Evolutionary conservation across 2,797 vertebrate species (phyloP).

Genomic region (Buceros bicornis): DNA sequence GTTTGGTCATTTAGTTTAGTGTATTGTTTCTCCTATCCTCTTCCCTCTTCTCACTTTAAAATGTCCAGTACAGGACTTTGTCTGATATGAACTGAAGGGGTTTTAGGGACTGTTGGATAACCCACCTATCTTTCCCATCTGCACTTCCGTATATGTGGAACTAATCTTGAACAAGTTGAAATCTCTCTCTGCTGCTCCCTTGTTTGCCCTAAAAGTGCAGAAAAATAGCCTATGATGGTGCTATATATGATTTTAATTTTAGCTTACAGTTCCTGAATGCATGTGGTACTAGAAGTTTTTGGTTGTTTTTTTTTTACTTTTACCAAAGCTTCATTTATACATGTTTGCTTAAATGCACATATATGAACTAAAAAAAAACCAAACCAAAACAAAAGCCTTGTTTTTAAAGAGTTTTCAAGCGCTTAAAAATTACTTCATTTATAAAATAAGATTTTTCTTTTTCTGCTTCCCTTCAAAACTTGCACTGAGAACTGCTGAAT

Average conservation of each 20-base stretch:
- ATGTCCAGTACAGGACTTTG: not conserved
- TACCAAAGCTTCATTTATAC: not conserved
- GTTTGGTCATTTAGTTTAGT: not conserved
- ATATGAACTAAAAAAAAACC: too few relatives aligned
- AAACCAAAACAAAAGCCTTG: not conserved
- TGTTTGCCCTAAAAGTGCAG: not conserved
- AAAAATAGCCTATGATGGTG: not conserved
- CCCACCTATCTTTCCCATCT: not conserved
- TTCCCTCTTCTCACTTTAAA: not conserved
- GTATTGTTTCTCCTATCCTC: not conserved
- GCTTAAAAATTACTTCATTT: not conserved
- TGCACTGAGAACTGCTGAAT: constrained; percentile 19
- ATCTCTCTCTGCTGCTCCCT: not conserved
- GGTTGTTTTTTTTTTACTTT: not conserved
- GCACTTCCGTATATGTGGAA: not conserved
- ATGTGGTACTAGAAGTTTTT: not conserved
- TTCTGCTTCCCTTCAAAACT: not conserved
- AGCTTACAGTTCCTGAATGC: not conserved
- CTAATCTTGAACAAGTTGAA: not conserved
- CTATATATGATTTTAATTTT: not conserved
- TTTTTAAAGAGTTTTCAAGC: not conserved
- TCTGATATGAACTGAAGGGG: not conserved
- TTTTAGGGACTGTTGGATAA: not conserved
- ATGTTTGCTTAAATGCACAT: not conserved
- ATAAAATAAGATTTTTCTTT: not conserved